Conservation (phyloP, 2,113 vertebrate species). For the Cyprinodon tularosa region DNA sequence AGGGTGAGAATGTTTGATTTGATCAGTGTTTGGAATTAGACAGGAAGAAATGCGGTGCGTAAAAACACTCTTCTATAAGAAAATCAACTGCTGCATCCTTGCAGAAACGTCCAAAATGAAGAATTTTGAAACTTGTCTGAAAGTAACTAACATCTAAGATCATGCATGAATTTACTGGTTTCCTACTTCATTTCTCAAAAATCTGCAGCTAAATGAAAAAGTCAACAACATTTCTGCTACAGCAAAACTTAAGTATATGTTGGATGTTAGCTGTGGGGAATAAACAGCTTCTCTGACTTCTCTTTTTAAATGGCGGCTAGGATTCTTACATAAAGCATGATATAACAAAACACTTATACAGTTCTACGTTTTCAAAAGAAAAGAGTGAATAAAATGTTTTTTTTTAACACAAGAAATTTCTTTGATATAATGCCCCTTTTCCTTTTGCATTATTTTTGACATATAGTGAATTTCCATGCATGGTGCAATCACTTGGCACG, state of each 20-base stretch:
- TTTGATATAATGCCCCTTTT: background rate
- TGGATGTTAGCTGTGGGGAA: slow-evolving; percentile 21
- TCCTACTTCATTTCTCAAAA: slow-evolving; percentile 40
- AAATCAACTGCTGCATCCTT: background rate
- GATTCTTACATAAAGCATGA: background rate
- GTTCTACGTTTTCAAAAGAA: background rate
- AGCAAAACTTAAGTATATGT: slow-evolving; percentile 43
- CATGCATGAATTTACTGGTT: slow-evolving; percentile 46
- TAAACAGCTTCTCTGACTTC: slow-evolving; percentile 27
- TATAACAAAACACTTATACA: too few relatives aligned
- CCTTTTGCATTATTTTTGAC: background rate
- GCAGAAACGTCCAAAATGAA: background rate
- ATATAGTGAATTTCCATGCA: background rate
- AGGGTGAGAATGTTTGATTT: slow-evolving; percentile 68
- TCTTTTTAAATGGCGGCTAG: background rate
- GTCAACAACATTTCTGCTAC: slow-evolving; percentile 17
- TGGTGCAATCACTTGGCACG: background rate
- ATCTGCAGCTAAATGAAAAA: slow-evolving; percentile 23
- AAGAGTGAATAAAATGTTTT: background rate
- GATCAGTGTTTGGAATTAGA: slow-evolving; percentile 2
- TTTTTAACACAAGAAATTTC: background rate
- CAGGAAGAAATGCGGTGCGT: background rate
- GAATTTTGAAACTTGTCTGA: background rate
- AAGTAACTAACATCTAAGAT: slow-evolving; percentile 40
- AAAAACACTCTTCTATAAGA: background rate